Evolutionary conservation across 2,797 vertebrate genomes (phyloP).

Genomic region (Ctenopoma kingsleyae): DNA sequence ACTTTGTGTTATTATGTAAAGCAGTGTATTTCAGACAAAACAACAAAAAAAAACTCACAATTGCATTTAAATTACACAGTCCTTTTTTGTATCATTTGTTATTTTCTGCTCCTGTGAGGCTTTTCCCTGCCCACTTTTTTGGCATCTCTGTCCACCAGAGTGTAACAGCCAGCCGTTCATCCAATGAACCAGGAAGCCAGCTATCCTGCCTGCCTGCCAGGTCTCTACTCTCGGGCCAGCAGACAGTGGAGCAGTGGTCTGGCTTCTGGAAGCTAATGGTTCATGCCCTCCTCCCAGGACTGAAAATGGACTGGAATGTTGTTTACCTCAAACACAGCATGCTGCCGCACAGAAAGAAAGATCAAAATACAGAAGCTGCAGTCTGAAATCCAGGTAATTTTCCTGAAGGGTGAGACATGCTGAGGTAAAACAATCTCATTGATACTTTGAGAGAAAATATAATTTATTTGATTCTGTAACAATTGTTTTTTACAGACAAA

Average conservation of each 20-base stretch:
- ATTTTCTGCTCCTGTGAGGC: slow-evolving; percentile 42
- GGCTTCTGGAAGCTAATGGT: slow-evolving; percentile 70
- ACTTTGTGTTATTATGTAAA: slow-evolving; percentile 30
- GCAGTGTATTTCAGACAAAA: slow-evolving; percentile 38
- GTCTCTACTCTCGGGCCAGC: slow-evolving; percentile 50
- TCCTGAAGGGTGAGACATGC: slow-evolving; percentile 29
- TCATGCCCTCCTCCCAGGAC: slow-evolving; percentile 71
- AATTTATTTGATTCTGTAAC: slow-evolving; percentile 27
- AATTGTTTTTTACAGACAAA: slow-evolving; percentile 17
- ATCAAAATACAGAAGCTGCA: slow-evolving; percentile 53
- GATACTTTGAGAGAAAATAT: slow-evolving; percentile 22
- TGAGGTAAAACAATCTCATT: slow-evolving; percentile 45
- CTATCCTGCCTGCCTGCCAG: slow-evolving; percentile 57
- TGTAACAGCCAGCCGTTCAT: slow-evolving; percentile 64
- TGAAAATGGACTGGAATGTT: slow-evolving; percentile 77
- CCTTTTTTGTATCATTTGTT: slow-evolving; percentile 42
- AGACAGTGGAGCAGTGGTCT: slow-evolving; percentile 57
- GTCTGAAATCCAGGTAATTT: slow-evolving; percentile 48
- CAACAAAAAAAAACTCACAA: slow-evolving; percentile 28
- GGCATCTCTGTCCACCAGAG: slow-evolving; percentile 60
- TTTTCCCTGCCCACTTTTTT: slow-evolving; percentile 60
- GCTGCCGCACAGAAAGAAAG: slow-evolving; percentile 33
- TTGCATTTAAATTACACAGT: slow-evolving; percentile 52
- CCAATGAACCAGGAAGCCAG: slow-evolving; percentile 64
- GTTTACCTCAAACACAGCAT: slow-evolving; percentile 75